Evolutionary conservation across 1,140 invertebrate genomes (phyloP), one percentile per base, ranked within the genome.

Genomic region (Tetramorium alpestre): DNA sequence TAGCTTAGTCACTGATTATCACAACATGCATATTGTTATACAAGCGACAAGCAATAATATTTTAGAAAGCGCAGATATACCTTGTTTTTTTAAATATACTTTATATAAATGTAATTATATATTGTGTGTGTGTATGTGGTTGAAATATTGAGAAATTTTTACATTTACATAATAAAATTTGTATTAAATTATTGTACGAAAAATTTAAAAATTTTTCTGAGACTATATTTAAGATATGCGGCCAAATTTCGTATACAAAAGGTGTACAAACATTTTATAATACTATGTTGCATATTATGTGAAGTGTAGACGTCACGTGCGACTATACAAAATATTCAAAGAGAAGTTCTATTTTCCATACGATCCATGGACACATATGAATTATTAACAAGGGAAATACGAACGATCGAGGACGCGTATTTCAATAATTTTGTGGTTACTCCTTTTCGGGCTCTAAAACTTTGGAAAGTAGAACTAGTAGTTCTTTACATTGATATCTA

Each of bases 341-440:
- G 38, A 73, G 62, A 84, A 22, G 44, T 73, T 22, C 5, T 41
- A 62, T 11, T 56, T 51, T 54, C 28, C 33, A 41, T 58, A 13
- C 22, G 41, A 22, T 33, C 3, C n/a, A 38, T n/a, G 41, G 18
- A 0, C 18, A 1, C 3, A 11, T 25, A 73, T 73, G 28, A 73
- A 60, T 73, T 73, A 60, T 84, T 84, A 73, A 84, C 25, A 41
- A 58, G 54, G 5, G 8, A 22, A 58, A 47, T 22, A 49, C 38
- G 67, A 72, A 38, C 38, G 54, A 51, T 78, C 44, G 28, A 44
- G 33, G 25, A 7, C 18, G 25, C 7, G n/a, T 33, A 47, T n/a
- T 28, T 82, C 25, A 33, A 58, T 70, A 60, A 82, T 72, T 82
- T 47, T 4, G 11, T 41, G 51, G 6, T 22, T 44, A 54, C n/a